Percentiles rank a stretch among this genome's conserved stretches.
Evolutionary conservation across 2,888 invertebrate species (phyloP).

Genomic region (Ecliptopera silaceata): DNA sequence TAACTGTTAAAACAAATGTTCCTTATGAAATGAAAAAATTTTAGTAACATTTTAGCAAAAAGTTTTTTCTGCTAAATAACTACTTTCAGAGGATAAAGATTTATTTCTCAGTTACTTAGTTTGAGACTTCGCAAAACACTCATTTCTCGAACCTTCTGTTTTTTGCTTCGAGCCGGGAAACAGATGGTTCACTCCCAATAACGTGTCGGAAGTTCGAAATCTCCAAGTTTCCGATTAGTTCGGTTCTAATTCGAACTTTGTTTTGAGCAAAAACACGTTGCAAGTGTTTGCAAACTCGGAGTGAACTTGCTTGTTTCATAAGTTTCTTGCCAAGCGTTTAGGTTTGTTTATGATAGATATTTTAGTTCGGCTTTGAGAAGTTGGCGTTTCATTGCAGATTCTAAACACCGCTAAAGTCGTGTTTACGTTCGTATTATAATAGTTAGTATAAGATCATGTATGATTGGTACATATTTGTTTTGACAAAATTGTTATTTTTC

Average conservation of each 20-base stretch:
- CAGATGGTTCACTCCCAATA: slow-evolving; percentile 34
- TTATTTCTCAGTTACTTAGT: neutral
- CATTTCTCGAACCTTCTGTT: slow-evolving; percentile 12
- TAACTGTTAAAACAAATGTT: too few species aligned
- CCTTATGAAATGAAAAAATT: too few species aligned
- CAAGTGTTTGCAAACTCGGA: slow-evolving; percentile 34
- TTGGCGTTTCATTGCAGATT: slow-evolving; percentile 1
- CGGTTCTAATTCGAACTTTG: slow-evolving; percentile 40
- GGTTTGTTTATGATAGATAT: slow-evolving; percentile 17
- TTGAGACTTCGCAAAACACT: neutral
- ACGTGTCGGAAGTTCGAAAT: slow-evolving; percentile 41
- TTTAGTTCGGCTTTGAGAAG: neutral
- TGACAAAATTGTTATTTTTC: too few species aligned
- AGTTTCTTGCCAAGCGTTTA: slow-evolving; percentile 25
- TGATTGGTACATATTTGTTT: too few species aligned
- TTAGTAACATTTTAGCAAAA: too few species aligned
- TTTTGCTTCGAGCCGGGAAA: slow-evolving; percentile 23
- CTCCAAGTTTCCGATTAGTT: slow-evolving; percentile 52
- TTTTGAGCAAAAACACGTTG: slow-evolving; percentile 47
- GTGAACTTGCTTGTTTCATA: slow-evolving; percentile 25
- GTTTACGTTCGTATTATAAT: neutral
- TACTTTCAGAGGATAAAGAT: neutral
- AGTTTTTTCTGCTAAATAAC: too few species aligned
- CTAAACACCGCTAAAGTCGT: neutral
- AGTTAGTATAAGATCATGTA: too few species aligned